These are phyloP conservation scores for Lamprologus tigripictilis DNA, from an alignment of 2,113 vertebrate species.

Conservation along the genomic window DNA sequence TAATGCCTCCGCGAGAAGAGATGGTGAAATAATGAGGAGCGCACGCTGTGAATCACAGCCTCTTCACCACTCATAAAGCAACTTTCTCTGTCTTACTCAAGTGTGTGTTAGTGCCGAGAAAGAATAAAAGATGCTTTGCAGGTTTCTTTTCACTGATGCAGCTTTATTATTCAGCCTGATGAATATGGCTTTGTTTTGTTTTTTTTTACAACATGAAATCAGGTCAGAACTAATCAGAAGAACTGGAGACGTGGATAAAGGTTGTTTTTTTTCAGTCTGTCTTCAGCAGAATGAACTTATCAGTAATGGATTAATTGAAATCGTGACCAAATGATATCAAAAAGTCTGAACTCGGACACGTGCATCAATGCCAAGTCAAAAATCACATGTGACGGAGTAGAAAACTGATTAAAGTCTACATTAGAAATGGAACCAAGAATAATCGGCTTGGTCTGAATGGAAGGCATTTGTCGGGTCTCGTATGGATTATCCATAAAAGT, in stretches of 20 bases:
- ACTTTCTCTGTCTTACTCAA: conserved; percentile 25
- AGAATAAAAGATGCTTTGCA: background rate
- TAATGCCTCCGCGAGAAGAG: conserved; percentile 36
- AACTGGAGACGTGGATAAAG: background rate
- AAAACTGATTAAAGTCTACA: background rate
- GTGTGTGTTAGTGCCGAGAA: background rate
- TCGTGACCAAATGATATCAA: background rate
- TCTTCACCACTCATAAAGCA: conserved; percentile 74
- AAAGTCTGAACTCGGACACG: background rate
- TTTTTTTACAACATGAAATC: background rate
- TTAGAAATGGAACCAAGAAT: background rate
- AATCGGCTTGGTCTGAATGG: background rate
- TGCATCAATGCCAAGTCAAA: background rate
- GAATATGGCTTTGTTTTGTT: conserved; percentile 30
- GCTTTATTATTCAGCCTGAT: conserved; percentile 4
- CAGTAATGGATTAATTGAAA: conserved; percentile 25
- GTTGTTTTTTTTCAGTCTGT: background rate
- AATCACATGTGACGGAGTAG: background rate
- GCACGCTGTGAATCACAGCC: conserved; percentile 75
- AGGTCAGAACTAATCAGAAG: conserved; percentile 26
- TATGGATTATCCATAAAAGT: background rate
- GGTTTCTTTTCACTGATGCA: background rate
- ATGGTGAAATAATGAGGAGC: conserved; percentile 84
- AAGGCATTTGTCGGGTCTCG: background rate
- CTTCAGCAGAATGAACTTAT: background rate